A percentile compares a stretch with the other conserved stretches of the same genome.
These are phyloP conservation scores for Eupithecia inturbata DNA, from an alignment of 2,888 invertebrate genomes.

Conservation along the genomic window DNA sequence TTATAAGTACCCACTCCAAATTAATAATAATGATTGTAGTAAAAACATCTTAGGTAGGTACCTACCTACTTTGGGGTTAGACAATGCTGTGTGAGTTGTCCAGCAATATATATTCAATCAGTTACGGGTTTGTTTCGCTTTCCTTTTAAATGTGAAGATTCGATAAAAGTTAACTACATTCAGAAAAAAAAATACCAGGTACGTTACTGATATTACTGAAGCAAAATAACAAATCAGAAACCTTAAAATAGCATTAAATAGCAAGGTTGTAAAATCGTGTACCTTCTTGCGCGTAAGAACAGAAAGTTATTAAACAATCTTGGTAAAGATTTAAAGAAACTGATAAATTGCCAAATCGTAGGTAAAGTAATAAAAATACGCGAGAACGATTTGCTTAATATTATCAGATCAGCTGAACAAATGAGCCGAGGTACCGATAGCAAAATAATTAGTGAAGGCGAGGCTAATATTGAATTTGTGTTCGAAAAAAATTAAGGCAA, in stretches of 20 bases:
- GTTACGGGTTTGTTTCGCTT: too few relatives aligned
- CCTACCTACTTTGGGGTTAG: too few relatives aligned
- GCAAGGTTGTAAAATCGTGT: neutral
- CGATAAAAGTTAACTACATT: too few relatives aligned
- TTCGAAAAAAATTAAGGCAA: too few relatives aligned
- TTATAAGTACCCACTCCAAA: too few relatives aligned
- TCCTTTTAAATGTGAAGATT: neutral
- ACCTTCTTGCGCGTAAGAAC: neutral
- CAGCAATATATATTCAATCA: too few relatives aligned
- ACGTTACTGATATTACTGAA: too few relatives aligned
- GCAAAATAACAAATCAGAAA: neutral
- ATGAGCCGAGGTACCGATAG: slow-evolving; percentile 46
- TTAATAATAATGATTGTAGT: too few relatives aligned
- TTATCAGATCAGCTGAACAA: slow-evolving; percentile 60
- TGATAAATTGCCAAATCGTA: slow-evolving; percentile 53
- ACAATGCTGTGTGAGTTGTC: too few relatives aligned
- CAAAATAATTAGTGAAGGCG: slow-evolving; percentile 28
- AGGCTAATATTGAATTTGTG: too few relatives aligned
- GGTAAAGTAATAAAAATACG: slow-evolving; percentile 56
- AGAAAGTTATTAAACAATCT: neutral
- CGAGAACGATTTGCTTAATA: slow-evolving; percentile 51
- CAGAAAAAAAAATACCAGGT: too few relatives aligned
- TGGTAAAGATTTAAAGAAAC: slow-evolving; percentile 21
- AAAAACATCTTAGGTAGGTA: too few relatives aligned
- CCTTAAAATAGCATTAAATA: neutral